phyloP scores from a whole-genome alignment of 1,140 invertebrate species.

The Leptinotarsa undecemlineata region DNA sequence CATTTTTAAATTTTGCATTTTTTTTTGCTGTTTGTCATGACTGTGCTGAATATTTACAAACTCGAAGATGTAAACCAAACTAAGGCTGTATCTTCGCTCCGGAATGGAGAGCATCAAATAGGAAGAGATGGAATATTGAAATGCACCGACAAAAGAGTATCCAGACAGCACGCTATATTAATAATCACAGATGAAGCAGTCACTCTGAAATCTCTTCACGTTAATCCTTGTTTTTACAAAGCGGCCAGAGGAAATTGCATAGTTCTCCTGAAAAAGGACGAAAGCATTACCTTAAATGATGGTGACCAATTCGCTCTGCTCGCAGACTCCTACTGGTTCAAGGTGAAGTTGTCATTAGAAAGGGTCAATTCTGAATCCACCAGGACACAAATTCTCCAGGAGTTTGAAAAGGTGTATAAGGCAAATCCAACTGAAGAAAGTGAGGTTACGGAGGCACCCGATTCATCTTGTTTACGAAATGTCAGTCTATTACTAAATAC shows the following conservation, averaged over 20 bases:
- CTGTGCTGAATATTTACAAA: conserved; percentile 7
- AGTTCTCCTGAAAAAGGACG: conserved; percentile 32
- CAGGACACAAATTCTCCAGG: background rate
- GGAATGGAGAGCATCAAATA: conserved; percentile 15
- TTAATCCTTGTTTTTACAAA: conserved; percentile 44
- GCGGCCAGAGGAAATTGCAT: conserved; percentile 34
- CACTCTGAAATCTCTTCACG: conserved; percentile 39
- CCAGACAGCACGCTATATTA: conserved; percentile 40
- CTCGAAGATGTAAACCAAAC: conserved; percentile 13
- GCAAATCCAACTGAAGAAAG: background rate
- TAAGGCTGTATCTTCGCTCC: background rate
- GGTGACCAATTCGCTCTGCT: conserved; percentile 44
- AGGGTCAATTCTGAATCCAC: conserved; percentile 10
- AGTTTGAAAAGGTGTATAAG: background rate
- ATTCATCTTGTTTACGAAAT: background rate
- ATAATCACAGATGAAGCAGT: conserved; percentile 24
- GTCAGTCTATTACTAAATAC: background rate
- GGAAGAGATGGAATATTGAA: conserved; percentile 31
- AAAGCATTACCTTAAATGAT: conserved; percentile 34
- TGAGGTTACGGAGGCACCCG: background rate
- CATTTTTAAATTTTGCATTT: too few species aligned
- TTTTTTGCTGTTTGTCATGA: background rate
- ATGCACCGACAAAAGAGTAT: conserved; percentile 43
- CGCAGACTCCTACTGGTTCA: conserved; percentile 36
- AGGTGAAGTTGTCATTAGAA: conserved; percentile 16